Evolutionary conservation across 2,888 invertebrate species (phyloP), one percentile per base, ranked within the genome.

Genomic region (Caenorhabditis zanzibari): DNA sequence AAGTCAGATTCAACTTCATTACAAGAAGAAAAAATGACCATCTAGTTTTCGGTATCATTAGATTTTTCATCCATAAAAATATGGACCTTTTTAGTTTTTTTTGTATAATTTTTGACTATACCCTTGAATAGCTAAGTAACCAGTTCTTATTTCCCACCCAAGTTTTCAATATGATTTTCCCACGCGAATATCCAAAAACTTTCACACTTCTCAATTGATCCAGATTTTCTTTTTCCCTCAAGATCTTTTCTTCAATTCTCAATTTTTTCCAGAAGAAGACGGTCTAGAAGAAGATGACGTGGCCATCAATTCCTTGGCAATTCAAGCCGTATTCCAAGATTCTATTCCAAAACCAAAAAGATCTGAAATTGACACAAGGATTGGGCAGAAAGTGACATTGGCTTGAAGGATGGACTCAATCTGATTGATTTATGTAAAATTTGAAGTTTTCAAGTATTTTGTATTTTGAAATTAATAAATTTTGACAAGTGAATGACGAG

Each of bases 351-450:
- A 80, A 49, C 66, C 79, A 0, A 75, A 72, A 47, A 72, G 38
- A 16, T 52, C 71, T 14, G 38, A 61, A 59, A 64, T 80, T 3
- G 80, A 82, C 19, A 69, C 49, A 12, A 49, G 80, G 16, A 28
- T 85, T 12, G 85, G 85, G 9, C 66, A 81, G 26, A 82, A 80
- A 82, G 81, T 82, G 41, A 85, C 85, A 52, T 77, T 85, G 28
- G 85, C 85, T 6, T 85, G 38, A 38, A 38, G 22, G 16, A 44
- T 14, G 44, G 22, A 19, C 47, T 38, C 26, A 22, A 16, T 14
- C 12, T 79, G 63, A 79, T 79, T 71, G 63, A 71, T 79, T 71
- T 64, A 79, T 63, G 61, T 69, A 52, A 59, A 41, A n/a, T n/a
- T 68, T 35, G 19, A 12, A n/a, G 41, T 44, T 44, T 6, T 44